A percentile compares a stretch with the other conserved stretches of the same genome.
These are phyloP conservation scores for Vultur gryphus DNA, from an alignment of 2,797 vertebrate species.

Conservation along the genomic window DNA sequence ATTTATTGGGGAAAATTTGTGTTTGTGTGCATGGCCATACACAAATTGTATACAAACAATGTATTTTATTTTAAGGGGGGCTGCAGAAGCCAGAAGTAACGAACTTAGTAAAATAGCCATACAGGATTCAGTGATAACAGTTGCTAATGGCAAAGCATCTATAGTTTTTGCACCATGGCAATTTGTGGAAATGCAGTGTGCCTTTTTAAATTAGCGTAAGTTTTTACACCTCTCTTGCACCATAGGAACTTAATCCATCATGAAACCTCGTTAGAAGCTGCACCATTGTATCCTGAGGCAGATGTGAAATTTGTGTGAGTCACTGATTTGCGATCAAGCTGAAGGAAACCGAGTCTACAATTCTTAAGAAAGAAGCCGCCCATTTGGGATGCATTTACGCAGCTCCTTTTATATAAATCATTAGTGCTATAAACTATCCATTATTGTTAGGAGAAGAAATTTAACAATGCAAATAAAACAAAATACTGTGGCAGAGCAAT, in stretches of 20 bases:
- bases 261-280: neutral
- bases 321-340: neutral
- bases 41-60: neutral
- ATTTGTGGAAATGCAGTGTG: neutral
- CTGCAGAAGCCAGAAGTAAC: neutral
- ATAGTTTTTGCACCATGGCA: neutral
- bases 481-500: constrained; percentile 49
- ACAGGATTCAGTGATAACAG: neutral
- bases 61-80: neutral
- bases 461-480: constrained; percentile 62
- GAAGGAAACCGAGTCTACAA: constrained; percentile 39
- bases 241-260: neutral
- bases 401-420: constrained; percentile 46
- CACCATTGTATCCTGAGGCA: constrained; percentile 24
- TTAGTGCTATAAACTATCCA: constrained; percentile 47
- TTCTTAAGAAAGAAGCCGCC: neutral
- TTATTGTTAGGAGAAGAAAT: constrained; percentile 51
- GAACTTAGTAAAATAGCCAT: neutral
- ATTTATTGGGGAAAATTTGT: neutral
- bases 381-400: constrained; percentile 39
- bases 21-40: neutral
- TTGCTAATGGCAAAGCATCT: neutral
- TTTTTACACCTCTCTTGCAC: constrained; percentile 20
- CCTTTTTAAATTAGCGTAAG: neutral
- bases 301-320: constrained; percentile 38